Evolutionary conservation across 2,113 vertebrate species (phyloP), one percentile per base, ranked within the genome.

Genomic region (Phalacrocorax pelagicus): DNA sequence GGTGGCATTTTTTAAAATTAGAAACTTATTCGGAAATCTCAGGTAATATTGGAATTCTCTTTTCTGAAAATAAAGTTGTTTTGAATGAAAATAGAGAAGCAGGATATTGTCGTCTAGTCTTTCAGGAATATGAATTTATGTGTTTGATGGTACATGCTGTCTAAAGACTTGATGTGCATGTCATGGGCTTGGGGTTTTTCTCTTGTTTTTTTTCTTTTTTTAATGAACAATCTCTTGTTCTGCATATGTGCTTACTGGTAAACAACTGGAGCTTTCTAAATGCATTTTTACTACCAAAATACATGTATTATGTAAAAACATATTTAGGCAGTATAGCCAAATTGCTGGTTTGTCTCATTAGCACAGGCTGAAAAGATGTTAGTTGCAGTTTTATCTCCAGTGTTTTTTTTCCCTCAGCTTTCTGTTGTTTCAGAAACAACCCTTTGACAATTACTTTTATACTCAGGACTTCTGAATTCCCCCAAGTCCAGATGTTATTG

Each of bases 81-180:
- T 61, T 12, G 34, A 71, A 21, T 40, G 0, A 5, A 23, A 36
- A 29, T 17, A 20, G 71, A 38, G 36, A 49, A 80, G 10, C 52
- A 82, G 38, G 42, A 38, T 47, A 1, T n/a, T 86, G 38, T 63
- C 36, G 6, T 6, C 42, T 62, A 1, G 11, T 47, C 24, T 44
- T 55, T 38, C 58, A 62, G 63, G 40, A 84, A 14, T 10, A 10
- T 2, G 8, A 27, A 27, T 69, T 24, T 30, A 1, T 19, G 0
- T 8, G 54, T 77, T 67, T 52, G 29, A 3, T 51, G 59, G 19
- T 67, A 5, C 23, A 3, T n/a, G 26, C 54, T 91, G n/a, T 34
- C 34, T 34, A 0, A 24, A 73, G 67, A 12, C 14, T 42, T 0
- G 0, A 4, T 14, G n/a, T 75, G 36, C 15, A 0, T 4, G 0